These are phyloP conservation scores for Spinus olivaceus DNA, from an alignment of 2,797 vertebrate genomes.

Conservation along the genomic window DNA sequence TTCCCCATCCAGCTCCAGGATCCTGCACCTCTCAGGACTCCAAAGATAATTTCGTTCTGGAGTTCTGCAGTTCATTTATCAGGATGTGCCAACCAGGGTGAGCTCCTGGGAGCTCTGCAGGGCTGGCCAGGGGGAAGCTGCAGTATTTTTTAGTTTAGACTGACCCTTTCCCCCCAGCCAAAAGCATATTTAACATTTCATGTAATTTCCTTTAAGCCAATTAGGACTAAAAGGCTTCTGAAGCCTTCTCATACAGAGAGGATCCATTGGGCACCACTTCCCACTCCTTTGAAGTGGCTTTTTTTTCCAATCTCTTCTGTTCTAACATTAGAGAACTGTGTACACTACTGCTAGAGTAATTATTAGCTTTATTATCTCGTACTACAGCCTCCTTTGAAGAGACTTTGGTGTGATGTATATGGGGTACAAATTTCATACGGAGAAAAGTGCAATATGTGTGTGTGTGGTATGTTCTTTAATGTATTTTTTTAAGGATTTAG, in stretches of 20 bases:
- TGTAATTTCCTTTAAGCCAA: constrained; percentile 1
- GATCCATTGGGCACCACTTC: not conserved
- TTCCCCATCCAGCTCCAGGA: not conserved
- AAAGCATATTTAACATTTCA: not conserved
- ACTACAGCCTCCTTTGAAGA: constrained; percentile 71
- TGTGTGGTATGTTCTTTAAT: constrained; percentile 76
- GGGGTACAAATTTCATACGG: constrained; percentile 71
- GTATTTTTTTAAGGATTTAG: constrained; percentile 71
- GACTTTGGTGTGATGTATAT: constrained; percentile 70
- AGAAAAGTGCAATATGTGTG: constrained; percentile 79
- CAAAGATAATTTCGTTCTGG: not conserved
- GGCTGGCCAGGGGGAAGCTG: not conserved
- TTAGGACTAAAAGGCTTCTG: not conserved
- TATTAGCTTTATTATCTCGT: constrained; percentile 65
- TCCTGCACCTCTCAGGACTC: not conserved
- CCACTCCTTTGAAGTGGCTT: constrained; percentile 1
- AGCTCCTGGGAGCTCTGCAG: not conserved
- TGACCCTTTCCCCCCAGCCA: not conserved
- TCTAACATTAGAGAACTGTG: constrained; percentile 34
- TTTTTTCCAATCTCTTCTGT: constrained; percentile 5
- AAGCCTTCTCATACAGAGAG: not conserved
- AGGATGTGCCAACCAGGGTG: not conserved
- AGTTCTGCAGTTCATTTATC: not conserved
- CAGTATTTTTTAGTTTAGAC: not conserved
- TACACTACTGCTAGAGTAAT: constrained; percentile 66